phyloP scores from a whole-genome alignment of 2,113 vertebrate genomes.

The Hiodon alosoides region DNA sequence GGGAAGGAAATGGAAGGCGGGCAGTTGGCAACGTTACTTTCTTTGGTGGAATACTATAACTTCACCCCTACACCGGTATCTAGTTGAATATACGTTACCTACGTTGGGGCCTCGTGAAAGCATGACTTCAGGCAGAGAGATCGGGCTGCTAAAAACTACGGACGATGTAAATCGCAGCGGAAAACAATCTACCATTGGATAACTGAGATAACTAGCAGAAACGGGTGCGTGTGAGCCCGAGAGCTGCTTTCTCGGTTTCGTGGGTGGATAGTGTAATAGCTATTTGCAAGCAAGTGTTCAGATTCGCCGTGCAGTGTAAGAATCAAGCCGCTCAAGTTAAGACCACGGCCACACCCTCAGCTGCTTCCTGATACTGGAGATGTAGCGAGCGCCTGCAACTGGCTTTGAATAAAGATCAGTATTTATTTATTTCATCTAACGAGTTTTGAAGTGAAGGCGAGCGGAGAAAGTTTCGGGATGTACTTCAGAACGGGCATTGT shows the following conservation, averaged over 20 bases:
- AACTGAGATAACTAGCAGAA: constrained; percentile 2
- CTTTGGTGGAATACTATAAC: constrained; percentile 41
- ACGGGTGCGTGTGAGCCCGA: constrained; percentile 9
- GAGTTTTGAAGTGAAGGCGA: neutral
- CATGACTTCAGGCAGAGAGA: constrained; percentile 56
- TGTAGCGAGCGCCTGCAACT: constrained; percentile 51
- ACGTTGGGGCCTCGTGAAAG: constrained; percentile 47
- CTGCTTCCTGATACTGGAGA: constrained; percentile 62
- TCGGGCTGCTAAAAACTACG: constrained; percentile 30
- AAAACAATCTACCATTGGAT: constrained; percentile 2
- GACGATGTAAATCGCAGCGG: neutral
- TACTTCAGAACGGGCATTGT: neutral
- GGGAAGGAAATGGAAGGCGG: constrained; percentile 49
- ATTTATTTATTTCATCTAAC: neutral
- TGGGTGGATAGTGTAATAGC: neutral
- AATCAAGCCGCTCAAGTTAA: constrained; percentile 31
- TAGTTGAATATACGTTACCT: constrained; percentile 33
- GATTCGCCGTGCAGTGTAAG: constrained; percentile 13
- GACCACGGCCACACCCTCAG: constrained; percentile 68
- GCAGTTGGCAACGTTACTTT: constrained; percentile 25
- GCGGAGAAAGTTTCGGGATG: constrained; percentile 9
- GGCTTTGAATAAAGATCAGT: constrained; percentile 38
- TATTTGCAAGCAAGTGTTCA: constrained; percentile 7
- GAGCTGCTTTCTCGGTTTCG: neutral
- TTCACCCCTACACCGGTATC: constrained; percentile 41